These are phyloP conservation scores for Drosophila multiciliata DNA, from an alignment of 2,888 invertebrate genomes.

Conservation along the genomic window DNA sequence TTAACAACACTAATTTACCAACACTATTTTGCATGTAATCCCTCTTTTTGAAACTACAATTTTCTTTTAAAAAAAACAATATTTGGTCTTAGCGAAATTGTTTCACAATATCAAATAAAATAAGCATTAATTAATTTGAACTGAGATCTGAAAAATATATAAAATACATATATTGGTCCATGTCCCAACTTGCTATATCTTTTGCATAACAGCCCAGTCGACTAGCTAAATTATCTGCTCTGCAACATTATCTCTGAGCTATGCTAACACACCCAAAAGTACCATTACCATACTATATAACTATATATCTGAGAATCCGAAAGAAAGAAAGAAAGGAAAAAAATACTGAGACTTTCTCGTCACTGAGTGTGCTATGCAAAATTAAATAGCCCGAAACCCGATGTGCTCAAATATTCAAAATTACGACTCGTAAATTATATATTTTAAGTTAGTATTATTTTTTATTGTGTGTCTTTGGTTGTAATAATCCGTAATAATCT, in stretches of 20 bases:
- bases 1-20: slow-evolving; percentile 42
- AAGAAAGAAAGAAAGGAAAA: background rate
- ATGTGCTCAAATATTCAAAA: slow-evolving; percentile 33
- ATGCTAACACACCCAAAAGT: background rate
- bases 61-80: no score
- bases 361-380: slow-evolving; percentile 57
- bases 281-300: background rate
- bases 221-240: background rate
- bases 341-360: background rate
- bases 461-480: slow-evolving; percentile 19
- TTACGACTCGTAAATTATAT: slow-evolving; percentile 29
- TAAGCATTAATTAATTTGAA: background rate
- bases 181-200: slow-evolving; percentile 56
- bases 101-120: background rate
- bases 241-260: slow-evolving; percentile 1
- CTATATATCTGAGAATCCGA: no score
- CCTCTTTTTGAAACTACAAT: background rate
- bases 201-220: slow-evolving; percentile 59
- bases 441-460: background rate
- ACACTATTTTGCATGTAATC: slow-evolving; percentile 37
- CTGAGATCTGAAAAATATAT: slow-evolving; percentile 2
- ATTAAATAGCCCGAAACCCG: slow-evolving; percentile 42
- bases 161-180: slow-evolving; percentile 35
- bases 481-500: slow-evolving; percentile 15
- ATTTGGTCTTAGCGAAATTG: slow-evolving; percentile 4